Evolutionary conservation across 2,888 invertebrate species (phyloP), one percentile per base, ranked within the genome.

Genomic region (Endotricha flammealis): DNA sequence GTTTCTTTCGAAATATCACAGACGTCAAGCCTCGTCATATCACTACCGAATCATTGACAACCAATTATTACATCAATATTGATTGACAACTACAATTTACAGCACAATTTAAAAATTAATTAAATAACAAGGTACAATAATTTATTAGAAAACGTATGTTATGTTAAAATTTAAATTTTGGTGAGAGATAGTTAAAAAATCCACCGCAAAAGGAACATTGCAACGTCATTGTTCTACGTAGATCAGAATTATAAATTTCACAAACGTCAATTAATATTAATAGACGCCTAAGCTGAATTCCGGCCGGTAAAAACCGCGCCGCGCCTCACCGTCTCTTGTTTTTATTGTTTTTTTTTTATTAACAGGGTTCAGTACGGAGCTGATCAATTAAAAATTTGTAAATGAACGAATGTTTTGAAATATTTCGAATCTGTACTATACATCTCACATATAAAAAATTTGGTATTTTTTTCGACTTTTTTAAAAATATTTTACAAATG

Each of bases 201-300:
- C 49, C 50, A 57, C 55, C 51, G 47, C 44, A 46, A 8, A 6
- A 12, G 29, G 9, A 54, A 65, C 59, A 58, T 32, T 71, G 76
- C 74, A 62, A 28, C 57, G 74, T 76, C 75, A 76, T 70, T 74
- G 69, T 75, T 73, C 72, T 64, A 48, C 64, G 69, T 68, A 20
- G 6, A 68, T 45, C 42, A 32, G 43, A 58, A 51, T n/a, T 54
- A 51, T 46, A 49, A 64, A 58, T 70, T 69, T 72, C 65, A 66
- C 66, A 50, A 67, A 60, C 69, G 65, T 65, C 73, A 73, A 75
- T 75, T 75, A 73, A 72, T 68, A 68, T 70, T 73, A 73, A 75
- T 75, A 74, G 72, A 72, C 67, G 64, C 64, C 64, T 60, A 50
- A 60, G 57, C 62, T 46, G 53, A 71, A 62, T 42, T 41, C 46